phyloP scores from a whole-genome alignment of 1,140 invertebrate species.

The Mercenaria mercenaria region DNA sequence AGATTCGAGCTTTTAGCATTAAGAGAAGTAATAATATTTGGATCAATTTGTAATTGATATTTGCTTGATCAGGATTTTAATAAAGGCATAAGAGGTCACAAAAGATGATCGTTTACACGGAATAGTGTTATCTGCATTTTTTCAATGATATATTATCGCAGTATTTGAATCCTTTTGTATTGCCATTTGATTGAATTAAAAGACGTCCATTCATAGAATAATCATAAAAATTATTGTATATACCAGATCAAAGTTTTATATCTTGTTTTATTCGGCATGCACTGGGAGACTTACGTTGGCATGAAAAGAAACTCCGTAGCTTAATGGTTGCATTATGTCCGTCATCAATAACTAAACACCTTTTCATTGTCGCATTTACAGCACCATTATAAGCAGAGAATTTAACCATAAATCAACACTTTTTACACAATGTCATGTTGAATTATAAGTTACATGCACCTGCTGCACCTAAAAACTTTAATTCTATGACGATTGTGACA shows the following conservation, averaged over 20 bases:
- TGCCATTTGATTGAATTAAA: neutral
- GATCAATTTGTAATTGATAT: conserved; percentile 7
- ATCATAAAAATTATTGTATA: neutral
- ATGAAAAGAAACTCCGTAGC: too few species aligned
- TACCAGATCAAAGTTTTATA: neutral
- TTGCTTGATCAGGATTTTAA: conserved; percentile 30
- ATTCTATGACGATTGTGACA: too few species aligned
- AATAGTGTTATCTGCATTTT: neutral
- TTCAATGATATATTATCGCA: conserved; percentile 23
- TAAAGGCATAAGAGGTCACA: conserved; percentile 22
- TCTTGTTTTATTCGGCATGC: neutral
- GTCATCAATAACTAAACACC: too few species aligned
- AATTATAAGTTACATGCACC: too few species aligned
- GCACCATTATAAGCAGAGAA: too few species aligned
- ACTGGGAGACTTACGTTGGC: too few species aligned
- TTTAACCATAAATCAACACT: too few species aligned
- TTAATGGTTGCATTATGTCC: too few species aligned
- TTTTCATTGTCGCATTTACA: too few species aligned
- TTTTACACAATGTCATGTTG: too few species aligned
- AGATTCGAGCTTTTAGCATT: neutral
- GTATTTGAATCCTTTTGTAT: neutral
- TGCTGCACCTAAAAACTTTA: too few species aligned
- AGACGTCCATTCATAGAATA: neutral
- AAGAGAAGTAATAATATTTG: neutral
- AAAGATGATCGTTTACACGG: conserved; percentile 14